Percentiles rank a stretch among this genome's conserved stretches.
phyloP scores from a whole-genome alignment of 2,888 invertebrate genomes.

The Hydroisotoma schaefferi region DNA sequence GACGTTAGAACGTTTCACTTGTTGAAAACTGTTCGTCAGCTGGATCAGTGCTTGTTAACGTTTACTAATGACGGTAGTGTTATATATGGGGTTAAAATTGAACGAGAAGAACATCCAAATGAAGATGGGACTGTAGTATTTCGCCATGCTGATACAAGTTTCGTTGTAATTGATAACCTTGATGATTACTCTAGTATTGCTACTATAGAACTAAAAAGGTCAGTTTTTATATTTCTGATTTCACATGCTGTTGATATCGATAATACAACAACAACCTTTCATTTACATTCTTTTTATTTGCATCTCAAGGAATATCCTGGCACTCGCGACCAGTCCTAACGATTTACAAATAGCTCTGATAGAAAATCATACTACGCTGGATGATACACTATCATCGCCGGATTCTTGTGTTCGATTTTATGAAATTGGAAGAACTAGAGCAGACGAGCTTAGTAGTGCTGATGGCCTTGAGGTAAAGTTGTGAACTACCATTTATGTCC shows the following conservation, averaged over 20 bases:
- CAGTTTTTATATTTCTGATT: conserved; percentile 7
- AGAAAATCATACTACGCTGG: conserved; percentile 66
- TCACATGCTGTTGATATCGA: neutral
- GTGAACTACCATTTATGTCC: neutral
- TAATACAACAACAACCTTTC: conserved; percentile 7
- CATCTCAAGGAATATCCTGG: conserved; percentile 26
- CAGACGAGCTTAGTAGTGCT: conserved; percentile 84
- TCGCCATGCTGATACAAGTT: conserved; percentile 73
- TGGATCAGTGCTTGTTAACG: conserved; percentile 84
- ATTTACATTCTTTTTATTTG: conserved; percentile 5
- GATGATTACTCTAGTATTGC: conserved; percentile 90
- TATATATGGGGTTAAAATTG: conserved; percentile 80
- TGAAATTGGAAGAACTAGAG: conserved; percentile 82
- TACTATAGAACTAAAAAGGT: conserved; percentile 44
- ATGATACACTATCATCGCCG: conserved; percentile 75
- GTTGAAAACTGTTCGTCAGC: conserved; percentile 84
- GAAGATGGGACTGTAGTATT: conserved; percentile 19
- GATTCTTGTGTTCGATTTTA: conserved; percentile 88
- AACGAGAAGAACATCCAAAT: conserved; percentile 62
- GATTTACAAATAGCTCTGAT: conserved; percentile 74
- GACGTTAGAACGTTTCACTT: conserved; percentile 92
- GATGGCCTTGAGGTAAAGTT: conserved; percentile 48
- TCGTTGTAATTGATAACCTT: conserved; percentile 88
- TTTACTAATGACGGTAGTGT: conserved; percentile 85
- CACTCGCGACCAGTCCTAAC: conserved; percentile 36